These are phyloP conservation scores for Conus canariensis DNA, from an alignment of 2,888 invertebrate species.

Conservation along the genomic window DNA sequence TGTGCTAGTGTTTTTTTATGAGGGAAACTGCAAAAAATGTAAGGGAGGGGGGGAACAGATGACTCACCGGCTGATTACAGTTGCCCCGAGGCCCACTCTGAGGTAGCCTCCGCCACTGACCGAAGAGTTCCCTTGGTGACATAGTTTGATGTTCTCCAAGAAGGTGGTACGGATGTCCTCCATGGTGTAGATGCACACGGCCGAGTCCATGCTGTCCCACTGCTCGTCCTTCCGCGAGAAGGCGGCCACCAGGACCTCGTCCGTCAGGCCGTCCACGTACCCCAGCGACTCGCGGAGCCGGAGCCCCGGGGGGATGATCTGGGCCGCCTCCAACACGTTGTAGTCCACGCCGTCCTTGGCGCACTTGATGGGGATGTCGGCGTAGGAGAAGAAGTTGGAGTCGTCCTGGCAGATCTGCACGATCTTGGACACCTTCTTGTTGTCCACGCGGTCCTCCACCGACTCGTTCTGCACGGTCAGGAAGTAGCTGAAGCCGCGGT, in stretches of 20 bases:
- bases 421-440: constrained; percentile 87
- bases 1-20: no score
- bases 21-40: neutral
- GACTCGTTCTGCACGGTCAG: constrained; percentile 91
- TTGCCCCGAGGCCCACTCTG: constrained; percentile 54
- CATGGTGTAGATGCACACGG: constrained; percentile 72
- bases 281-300: constrained; percentile 87
- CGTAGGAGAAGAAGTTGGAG: constrained; percentile 97
- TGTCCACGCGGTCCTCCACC: constrained; percentile 71
- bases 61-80: constrained; percentile 53
- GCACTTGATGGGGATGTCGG: constrained; percentile 97
- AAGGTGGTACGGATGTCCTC: constrained; percentile 63
- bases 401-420: constrained; percentile 97
- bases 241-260: constrained; percentile 80
- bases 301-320: constrained; percentile 94
- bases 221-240: constrained; percentile 85
- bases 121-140: constrained; percentile 61
- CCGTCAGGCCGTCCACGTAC: constrained; percentile 56
- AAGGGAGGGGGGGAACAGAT: neutral
- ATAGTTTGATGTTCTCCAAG: constrained; percentile 66
- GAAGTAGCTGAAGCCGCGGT: constrained; percentile 71
- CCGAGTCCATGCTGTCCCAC: constrained; percentile 58
- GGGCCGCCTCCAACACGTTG: constrained; percentile 95
- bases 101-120: constrained; percentile 67
- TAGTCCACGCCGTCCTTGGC: constrained; percentile 82